These are phyloP conservation scores for Dermolepida albohirtum DNA, from an alignment of 2,888 invertebrate species.

Conservation along the genomic window DNA sequence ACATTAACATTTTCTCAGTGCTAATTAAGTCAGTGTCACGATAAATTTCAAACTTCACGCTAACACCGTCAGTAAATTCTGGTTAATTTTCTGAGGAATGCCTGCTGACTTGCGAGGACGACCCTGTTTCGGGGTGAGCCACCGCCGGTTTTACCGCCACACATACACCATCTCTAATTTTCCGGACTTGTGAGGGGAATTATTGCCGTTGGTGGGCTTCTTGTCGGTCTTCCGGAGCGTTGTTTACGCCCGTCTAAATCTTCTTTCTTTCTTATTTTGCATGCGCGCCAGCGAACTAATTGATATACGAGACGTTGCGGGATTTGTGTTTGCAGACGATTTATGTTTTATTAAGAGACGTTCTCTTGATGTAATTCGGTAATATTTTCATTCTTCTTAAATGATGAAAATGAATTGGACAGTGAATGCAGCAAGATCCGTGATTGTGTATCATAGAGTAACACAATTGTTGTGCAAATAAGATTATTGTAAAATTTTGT, in stretches of 20 bases:
- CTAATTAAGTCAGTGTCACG: conserved; percentile 30
- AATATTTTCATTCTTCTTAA: not conserved
- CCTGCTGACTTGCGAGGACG: not conserved
- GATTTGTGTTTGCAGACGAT: conserved; percentile 4
- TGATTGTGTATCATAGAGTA: no score
- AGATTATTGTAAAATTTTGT: no score
- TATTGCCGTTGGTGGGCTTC: conserved; percentile 2
- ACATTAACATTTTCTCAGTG: conserved; percentile 23
- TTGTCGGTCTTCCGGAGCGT: conserved; percentile 4
- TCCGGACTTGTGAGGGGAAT: not conserved
- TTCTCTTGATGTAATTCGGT: conserved; percentile 1
- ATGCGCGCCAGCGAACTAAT: conserved; percentile 10
- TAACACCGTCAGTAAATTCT: conserved; percentile 19
- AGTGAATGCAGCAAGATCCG: no score
- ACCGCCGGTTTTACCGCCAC: no score
- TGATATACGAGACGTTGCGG: conserved; percentile 16
- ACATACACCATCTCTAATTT: conserved; percentile 17
- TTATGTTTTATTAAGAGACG: conserved; percentile 14
- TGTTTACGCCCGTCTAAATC: conserved; percentile 12
- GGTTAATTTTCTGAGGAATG: conserved; percentile 34
- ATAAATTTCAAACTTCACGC: conserved; percentile 33
- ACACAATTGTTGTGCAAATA: no score
- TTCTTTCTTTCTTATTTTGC: conserved; percentile 15
- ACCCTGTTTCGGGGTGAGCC: no score
- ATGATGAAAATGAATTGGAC: no score